Percentiles rank a stretch among this genome's conserved stretches.
phyloP scores from a whole-genome alignment of 2,797 vertebrate genomes.

The Chelon labrosus region DNA sequence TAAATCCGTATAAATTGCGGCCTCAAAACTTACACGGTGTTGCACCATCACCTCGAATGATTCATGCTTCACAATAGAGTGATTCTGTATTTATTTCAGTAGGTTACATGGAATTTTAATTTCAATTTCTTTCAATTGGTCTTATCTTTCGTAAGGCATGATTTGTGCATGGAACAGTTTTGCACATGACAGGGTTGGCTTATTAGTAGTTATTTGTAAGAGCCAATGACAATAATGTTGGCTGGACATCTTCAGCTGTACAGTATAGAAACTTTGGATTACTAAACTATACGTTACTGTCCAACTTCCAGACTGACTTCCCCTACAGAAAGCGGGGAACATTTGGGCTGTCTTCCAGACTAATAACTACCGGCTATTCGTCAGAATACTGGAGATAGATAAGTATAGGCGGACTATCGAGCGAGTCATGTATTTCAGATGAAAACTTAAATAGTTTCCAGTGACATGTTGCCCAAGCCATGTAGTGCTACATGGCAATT shows the following conservation, averaged over 20 bases:
- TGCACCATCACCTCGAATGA: too few relatives aligned
- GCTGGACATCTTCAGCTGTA: too few relatives aligned
- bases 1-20: background rate
- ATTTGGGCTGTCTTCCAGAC: background rate
- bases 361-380: background rate
- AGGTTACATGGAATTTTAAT: background rate
- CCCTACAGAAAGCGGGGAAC: too few relatives aligned
- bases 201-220: background rate
- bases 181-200: background rate
- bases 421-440: background rate
- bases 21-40: background rate
- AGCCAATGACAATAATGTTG: too few relatives aligned
- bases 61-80: too few relatives aligned
- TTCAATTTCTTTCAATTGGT: background rate
- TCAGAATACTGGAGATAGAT: background rate
- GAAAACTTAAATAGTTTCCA: background rate
- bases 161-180: background rate
- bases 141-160: background rate
- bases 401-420: background rate
- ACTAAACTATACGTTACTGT: too few relatives aligned
- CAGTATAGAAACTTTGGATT: too few relatives aligned
- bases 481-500: background rate
- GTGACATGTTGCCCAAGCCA: too few relatives aligned
- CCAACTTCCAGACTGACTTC: too few relatives aligned
- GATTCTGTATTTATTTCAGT: background rate